Base-by-base conservation (phyloP, 2,888 invertebrate species). In the Drosophila vallismaia region DNA sequence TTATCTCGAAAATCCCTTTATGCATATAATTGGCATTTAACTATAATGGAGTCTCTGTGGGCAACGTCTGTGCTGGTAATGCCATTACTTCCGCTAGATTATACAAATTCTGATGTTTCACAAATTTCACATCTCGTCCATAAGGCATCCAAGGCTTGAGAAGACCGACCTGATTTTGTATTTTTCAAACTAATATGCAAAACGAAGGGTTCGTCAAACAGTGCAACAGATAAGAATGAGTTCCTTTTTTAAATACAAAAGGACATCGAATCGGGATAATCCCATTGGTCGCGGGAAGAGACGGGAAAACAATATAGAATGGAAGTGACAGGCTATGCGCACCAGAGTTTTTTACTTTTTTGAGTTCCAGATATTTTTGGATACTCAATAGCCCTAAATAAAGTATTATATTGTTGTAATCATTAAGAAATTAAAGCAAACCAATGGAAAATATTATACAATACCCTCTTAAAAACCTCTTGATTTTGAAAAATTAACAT, bases 11-110 rank as follows among this genome's bases (percentile, higher is more conserved):
- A 88, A 88, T 85, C 87, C 77, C 73, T 76, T 89, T 88, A 82
- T 75, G 81, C 74, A 76, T 74, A 79, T 86, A 90, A 89, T 88
- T 89, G 89, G 79, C 78, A 75, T 88, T 85, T 77, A 83, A 79
- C 75, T 76, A 68, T 60, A 58, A 69, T 69, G 75, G 72, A 72
- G 71, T 78, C 77, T 59, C 58, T 58, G 78, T 74, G 79, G 77
- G 79, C 87, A 81, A 89, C 77, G 83, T 84, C 75, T 78, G 64
- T 76, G 71, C 76, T 81, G 73, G 74, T 85, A 82, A 83, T 79
- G 63, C 77, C 81, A 90, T 90, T 89, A 84, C 79, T 78, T 74
- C 73, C 79, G 83, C 76, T 71, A 72, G 83, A 84, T 88, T 88
- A 88, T 81, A 81, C 63, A 58, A 70, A 77, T 67, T 62, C 44